Base-by-base conservation (phyloP, 2,888 invertebrate genomes). In the Liodrosophila aerea region DNA sequence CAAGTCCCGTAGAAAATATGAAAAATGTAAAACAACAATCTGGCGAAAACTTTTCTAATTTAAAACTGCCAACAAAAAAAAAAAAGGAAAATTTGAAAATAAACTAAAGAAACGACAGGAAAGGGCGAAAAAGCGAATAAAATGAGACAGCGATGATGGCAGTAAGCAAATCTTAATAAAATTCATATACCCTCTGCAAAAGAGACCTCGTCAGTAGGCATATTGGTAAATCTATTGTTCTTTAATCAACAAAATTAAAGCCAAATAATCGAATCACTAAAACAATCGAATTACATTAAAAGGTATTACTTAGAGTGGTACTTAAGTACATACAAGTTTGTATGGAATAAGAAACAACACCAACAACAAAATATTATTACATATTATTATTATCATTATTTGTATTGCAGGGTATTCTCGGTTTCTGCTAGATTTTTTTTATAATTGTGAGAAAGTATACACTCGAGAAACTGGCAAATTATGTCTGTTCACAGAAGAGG, bases 1-100 rank as follows among this genome's bases (percentile, higher is more conserved):
- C 81, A 70, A 50, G 81, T 70, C 76, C 78, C 81, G 76, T 72
- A 66, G 84, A 81, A 86, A 81, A 86, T 84, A 84, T 86, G 85
- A 84, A 86, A 80, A 74, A 86, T 77, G 85, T 76, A 74, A 86
- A 81, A 81, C 75, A 82, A 86, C 86, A 77, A 82, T 82, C 78
- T 82, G 75, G 82, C 78, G 59, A 81, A 76, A 81, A 81, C 81
- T 81, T 81, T 81, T 81, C 81, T 81, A 81, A 81, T 81, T 81
- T 81, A 81, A 81, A 81, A 81, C 85, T 84, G 81, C 86, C 74
- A 81, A 84, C 76, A 81, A 66, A 74, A 65, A 73, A 60, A 58
- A 37, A 44, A 56, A 46, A 43, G 27, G 41, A 39, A 22, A 22
- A 22, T 22, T 22, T 39, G 16, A 39, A 45, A 61, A 39, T 36